Conservation (phyloP, 1,140 invertebrate genomes). For the Tenebrio molitor region DNA sequence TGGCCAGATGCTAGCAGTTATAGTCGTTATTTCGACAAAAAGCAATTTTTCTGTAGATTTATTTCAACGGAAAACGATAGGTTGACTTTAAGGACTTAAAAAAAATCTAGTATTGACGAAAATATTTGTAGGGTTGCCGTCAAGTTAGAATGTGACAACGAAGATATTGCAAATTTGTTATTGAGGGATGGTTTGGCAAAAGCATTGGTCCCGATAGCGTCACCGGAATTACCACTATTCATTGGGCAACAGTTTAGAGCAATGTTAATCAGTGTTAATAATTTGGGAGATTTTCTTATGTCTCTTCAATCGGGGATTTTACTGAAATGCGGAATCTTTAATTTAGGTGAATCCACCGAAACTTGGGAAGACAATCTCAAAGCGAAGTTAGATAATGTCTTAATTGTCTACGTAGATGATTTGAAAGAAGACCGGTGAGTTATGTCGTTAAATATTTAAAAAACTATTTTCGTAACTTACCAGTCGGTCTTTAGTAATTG, state of each 20-base stretch:
- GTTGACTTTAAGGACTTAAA: too few relatives aligned
- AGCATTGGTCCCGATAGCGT: slow-evolving; percentile 1
- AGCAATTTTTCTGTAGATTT: slow-evolving; percentile 67
- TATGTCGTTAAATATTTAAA: slow-evolving; percentile 32
- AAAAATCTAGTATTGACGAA: too few relatives aligned
- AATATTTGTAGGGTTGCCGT: slow-evolving; percentile 9
- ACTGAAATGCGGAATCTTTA: slow-evolving; percentile 57
- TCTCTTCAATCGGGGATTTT: slow-evolving; percentile 53
- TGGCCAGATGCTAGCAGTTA: slow-evolving; percentile 71
- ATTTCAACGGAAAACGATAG: slow-evolving; percentile 52
- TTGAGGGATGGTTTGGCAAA: slow-evolving; percentile 67
- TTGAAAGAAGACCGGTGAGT: slow-evolving; percentile 70
- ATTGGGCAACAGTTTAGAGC: slow-evolving; percentile 60
- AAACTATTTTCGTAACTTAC: not conserved
- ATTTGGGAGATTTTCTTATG: slow-evolving; percentile 57
- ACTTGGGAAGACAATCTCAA: slow-evolving; percentile 65
- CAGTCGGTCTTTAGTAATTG: too few relatives aligned
- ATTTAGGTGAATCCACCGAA: slow-evolving; percentile 56
- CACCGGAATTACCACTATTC: slow-evolving; percentile 56
- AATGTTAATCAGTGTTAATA: slow-evolving; percentile 55
- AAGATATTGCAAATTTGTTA: slow-evolving; percentile 65
- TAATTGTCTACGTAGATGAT: slow-evolving; percentile 73
- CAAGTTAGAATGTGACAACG: slow-evolving; percentile 44
- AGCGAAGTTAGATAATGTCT: slow-evolving; percentile 54
- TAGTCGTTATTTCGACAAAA: slow-evolving; percentile 72